A percentile compares a stretch with the other conserved stretches of the same genome.
Evolutionary conservation across 2,888 invertebrate species (phyloP).

Genomic region (Volucella inanis): DNA sequence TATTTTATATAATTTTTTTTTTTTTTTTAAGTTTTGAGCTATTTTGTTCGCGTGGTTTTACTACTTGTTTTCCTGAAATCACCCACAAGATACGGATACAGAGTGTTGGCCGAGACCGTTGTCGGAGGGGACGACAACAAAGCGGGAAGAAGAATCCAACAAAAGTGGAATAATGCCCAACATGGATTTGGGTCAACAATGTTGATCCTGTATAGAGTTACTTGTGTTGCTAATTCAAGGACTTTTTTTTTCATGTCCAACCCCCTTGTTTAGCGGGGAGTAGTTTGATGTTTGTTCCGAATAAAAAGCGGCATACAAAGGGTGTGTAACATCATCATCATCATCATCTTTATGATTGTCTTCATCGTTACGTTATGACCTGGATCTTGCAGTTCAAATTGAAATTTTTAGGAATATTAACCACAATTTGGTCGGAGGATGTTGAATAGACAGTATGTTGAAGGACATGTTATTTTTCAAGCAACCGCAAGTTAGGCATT

Average conservation of each 20-base stretch:
- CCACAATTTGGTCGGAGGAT: constrained; percentile 5
- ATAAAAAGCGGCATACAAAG: constrained; percentile 6
- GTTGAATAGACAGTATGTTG: neutral
- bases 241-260: constrained; percentile 53
- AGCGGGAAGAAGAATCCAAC: constrained; percentile 43
- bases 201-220: constrained; percentile 68
- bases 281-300: constrained; percentile 7
- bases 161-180: constrained; percentile 62
- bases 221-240: constrained; percentile 70
- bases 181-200: constrained; percentile 71
- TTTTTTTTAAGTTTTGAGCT: constrained; percentile 39
- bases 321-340: constrained; percentile 41
- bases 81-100: constrained; percentile 22
- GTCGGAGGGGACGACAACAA: neutral
- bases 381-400: constrained; percentile 56
- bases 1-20: constrained; percentile 23
- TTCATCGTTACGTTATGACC: constrained; percentile 46
- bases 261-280: neutral
- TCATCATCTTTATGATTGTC: constrained; percentile 7
- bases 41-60: constrained; percentile 61
- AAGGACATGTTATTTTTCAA: no score
- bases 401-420: constrained; percentile 52
- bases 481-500: no score
- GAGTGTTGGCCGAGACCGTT: neutral
- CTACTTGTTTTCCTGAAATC: constrained; percentile 57